These are phyloP conservation scores for Empidonax alnorum DNA, from an alignment of 2,113 vertebrate genomes.

Conservation along the genomic window DNA sequence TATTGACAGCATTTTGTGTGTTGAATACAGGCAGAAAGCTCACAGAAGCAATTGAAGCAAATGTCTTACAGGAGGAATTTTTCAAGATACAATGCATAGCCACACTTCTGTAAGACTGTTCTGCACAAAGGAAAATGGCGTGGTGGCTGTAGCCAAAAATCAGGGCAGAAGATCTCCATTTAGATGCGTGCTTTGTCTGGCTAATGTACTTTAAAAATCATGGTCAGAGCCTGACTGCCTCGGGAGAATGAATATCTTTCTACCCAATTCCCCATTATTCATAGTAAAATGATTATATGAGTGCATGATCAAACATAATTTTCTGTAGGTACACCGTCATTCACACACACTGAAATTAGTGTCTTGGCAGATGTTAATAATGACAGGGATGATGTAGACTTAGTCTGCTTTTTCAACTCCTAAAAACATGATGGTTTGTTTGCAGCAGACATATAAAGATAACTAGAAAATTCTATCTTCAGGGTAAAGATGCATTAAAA, in stretches of 20 bases:
- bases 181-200: not conserved
- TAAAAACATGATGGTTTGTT: not conserved
- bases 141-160: not conserved
- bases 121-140: not conserved
- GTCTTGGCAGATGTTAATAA: not conserved
- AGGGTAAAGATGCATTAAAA: not conserved
- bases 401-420: not conserved
- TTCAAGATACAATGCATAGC: not conserved
- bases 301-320: not conserved
- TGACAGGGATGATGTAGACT: not conserved
- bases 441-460: not conserved
- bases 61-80: not conserved
- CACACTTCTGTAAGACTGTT: not conserved
- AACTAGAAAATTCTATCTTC: not conserved
- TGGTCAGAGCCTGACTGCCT: not conserved
- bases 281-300: not conserved
- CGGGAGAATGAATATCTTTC: not conserved
- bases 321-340: not conserved
- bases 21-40: not conserved
- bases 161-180: not conserved
- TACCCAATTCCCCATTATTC: not conserved
- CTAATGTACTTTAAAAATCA: not conserved
- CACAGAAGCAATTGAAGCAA: not conserved
- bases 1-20: not conserved
- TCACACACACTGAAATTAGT: not conserved